Evolutionary conservation across 1,140 invertebrate species (phyloP).

Genomic region (Batillaria attramentaria): DNA sequence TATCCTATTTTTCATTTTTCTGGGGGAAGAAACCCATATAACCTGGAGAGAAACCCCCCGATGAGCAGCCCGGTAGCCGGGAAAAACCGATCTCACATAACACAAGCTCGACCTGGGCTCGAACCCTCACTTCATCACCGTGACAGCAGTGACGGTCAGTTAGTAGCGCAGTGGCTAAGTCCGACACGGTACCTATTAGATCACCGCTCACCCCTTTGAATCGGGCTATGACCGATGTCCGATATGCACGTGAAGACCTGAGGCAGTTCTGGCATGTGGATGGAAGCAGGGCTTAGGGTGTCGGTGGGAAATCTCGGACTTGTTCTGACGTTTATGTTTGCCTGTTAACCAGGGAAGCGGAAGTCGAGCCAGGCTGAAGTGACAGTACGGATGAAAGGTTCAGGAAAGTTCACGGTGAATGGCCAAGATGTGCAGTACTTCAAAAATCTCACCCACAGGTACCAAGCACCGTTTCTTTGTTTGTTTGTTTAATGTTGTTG

Average conservation of each 20-base stretch:
- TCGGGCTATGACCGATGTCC: not conserved
- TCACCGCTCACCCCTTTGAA: not conserved
- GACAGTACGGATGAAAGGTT: constrained; percentile 81
- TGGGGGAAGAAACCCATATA: no score
- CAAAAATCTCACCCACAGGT: constrained; percentile 78
- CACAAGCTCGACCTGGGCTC: no score
- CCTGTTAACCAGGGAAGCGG: constrained; percentile 76
- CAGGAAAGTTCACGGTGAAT: constrained; percentile 88
- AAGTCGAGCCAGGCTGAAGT: constrained; percentile 82
- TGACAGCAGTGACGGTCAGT: no score
- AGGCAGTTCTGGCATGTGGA: not conserved
- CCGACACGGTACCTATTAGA: no score
- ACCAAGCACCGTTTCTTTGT: constrained; percentile 62
- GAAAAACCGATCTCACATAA: no score
- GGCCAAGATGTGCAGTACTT: constrained; percentile 80
- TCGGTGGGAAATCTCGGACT: not conserved
- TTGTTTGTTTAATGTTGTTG: no score
- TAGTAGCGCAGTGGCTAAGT: no score
- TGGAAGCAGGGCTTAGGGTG: not conserved
- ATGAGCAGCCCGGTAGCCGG: no score
- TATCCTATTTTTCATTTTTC: no score
- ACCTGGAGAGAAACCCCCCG: no score
- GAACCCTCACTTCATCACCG: no score
- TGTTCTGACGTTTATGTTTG: constrained; percentile 21
- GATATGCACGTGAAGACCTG: not conserved